Evolutionary conservation across 2,888 invertebrate species (phyloP), one percentile per base, ranked within the genome.

Genomic region (Phasia obesa): DNA sequence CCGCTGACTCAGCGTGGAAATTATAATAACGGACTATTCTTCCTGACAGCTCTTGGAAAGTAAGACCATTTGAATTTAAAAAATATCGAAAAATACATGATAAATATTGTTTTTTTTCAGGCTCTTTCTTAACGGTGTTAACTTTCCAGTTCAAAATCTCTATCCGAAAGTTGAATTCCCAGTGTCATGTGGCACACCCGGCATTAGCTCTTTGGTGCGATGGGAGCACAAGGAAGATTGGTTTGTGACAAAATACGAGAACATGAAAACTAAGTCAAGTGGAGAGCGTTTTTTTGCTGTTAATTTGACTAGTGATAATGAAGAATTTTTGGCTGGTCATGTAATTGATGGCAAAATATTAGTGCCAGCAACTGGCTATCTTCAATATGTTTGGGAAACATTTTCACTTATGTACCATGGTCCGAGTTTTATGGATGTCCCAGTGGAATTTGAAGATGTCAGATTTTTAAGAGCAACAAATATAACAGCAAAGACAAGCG

Each of bases 151-250:
- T 2, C 93, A 95, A 3, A 94, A 94, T 77, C 92, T 98, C 38
- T 97, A 96, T 90, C 96, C 97, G 0, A 90, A 92, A 25, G 92
- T 96, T 0, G 88, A 93, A 60, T 96, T 94, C 90, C 98, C 98
- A 0, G 98, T 98, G 0, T 95, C 97, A 1, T 93, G 95, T 64
- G 95, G 96, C 1, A 98, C 98, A 0, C 95, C 96, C 0, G 96
- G 96, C 94, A 92, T 98, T 55, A 93, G 96, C 0, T 95, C 96
- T 9, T 91, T 95, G 6, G 93, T 98, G 9, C 93, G 94, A 85
- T 98, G 97, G 97, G 96, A 97, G 85, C 97, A 98, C 87, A 92
- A 93, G 5, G 93, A 94, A 75, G 93, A 94, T 71, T 95, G 75
- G 75, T 75, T 75, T 57, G 94, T 95, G 2, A 94, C 94, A 0